These are phyloP conservation scores for Coenobita brevimanus DNA, from an alignment of 1,140 invertebrate species.

Conservation along the genomic window DNA sequence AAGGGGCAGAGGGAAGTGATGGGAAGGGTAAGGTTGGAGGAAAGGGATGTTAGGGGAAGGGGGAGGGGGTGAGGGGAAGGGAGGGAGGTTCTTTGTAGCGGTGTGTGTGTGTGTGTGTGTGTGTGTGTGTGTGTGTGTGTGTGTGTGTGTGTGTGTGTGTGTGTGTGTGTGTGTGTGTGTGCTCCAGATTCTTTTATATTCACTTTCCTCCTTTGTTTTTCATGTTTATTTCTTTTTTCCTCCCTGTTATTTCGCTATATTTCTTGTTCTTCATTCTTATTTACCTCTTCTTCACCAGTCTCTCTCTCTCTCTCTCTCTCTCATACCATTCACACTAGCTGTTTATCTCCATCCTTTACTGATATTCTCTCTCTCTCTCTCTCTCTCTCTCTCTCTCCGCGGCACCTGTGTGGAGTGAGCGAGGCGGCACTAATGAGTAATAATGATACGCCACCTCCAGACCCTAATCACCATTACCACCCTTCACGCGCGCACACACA, in stretches of 20 bases:
- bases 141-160: too few species aligned
- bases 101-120: too few species aligned
- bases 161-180: too few species aligned
- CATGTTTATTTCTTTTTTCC: too few species aligned
- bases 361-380: not conserved
- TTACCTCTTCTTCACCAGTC: too few species aligned
- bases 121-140: too few species aligned
- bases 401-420: constrained; percentile 53
- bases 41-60: not conserved
- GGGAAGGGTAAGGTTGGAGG: not conserved
- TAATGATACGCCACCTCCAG: constrained; percentile 60
- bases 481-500: constrained; percentile 29
- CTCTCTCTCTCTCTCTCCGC: constrained; percentile 18
- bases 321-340: not conserved
- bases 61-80: too few species aligned
- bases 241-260: too few species aligned
- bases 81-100: too few species aligned
- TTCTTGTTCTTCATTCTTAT: too few species aligned
- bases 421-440: constrained; percentile 58
- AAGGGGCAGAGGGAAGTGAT: not conserved
- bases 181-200: too few species aligned
- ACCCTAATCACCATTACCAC: constrained; percentile 61
- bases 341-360: not conserved
- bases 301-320: not conserved
- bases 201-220: too few species aligned